Base-by-base conservation (phyloP, 2,797 vertebrate genomes). In the Miichthys miiuy region DNA sequence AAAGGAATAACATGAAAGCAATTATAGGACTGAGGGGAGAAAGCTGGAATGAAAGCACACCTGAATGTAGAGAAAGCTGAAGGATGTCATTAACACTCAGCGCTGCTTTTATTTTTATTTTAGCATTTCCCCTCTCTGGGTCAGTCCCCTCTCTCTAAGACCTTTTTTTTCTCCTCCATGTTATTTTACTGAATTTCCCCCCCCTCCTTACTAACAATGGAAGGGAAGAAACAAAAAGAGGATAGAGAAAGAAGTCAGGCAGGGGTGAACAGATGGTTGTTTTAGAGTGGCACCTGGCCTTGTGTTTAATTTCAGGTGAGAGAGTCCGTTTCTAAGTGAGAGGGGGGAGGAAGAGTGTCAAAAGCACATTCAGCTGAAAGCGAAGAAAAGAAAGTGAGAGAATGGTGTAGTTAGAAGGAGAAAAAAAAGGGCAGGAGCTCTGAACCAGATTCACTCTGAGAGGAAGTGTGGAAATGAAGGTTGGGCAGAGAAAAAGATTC, bases 231-330 rank as follows among this genome's bases (percentile, higher is more conserved):
- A 65, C 57, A 75, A 72, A 81, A 46, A 69, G 68, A 82, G 68
- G 34, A 23, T 41, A 68, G 69, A 65, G 69, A 78, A 60, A 50
- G 65, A 80, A 81, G 79, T 83, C 82, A 70, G 80, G 78, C 79
- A 44, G 74, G 88, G 89, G 73, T 41, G 83, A 93, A 86, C 94
- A 96, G 94, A 95, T 96, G 95, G 94, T 84, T 75, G 84, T 87
- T 87, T 87, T 56, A 47, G 87, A 91, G 93, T 83, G 89, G 92
- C 94, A 95, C 94, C 93, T 95, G 94, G 94, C 83, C 87, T 87
- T 85, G 87, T 93, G 93, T 95, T 94, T 94, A 88, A 92, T 94
- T 94, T 95, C 94, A 95, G 94, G 95, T 95, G 93, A 94, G 91
- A 90, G 83, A 88, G 83, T 75, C 83, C 55, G 46, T 85, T 79